Conservation (phyloP, 2,113 vertebrate genomes). For the Archilochus colubris region DNA sequence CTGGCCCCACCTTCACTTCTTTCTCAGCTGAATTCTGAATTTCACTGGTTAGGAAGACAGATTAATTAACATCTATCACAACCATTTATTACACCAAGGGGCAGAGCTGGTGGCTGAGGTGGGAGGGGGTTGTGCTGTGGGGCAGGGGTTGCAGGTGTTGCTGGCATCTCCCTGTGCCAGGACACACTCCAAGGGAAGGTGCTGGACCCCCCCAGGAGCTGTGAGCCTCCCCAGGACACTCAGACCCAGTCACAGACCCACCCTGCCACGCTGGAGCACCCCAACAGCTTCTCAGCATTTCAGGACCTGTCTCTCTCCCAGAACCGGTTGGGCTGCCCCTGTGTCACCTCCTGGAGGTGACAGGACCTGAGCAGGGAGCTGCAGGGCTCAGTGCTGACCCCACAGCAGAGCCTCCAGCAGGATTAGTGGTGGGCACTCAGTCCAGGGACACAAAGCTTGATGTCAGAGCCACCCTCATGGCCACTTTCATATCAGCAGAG, state of each 20-base stretch:
- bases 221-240: neutral
- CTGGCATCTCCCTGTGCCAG: accelerated
- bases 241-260: accelerated
- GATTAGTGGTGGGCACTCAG: accelerated
- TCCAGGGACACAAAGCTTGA: accelerated
- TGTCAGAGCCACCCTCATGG: neutral
- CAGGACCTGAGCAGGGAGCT: neutral
- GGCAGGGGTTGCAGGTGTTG: no score
- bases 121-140: neutral
- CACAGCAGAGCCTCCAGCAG: accelerated
- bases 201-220: neutral
- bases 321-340: neutral
- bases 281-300: neutral
- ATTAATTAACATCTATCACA: no score
- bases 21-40: no score
- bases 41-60: no score
- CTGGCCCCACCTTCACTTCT: no score
- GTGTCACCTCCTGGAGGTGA: neutral
- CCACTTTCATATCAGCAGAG: neutral
- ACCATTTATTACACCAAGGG: accelerated
- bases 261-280: neutral
- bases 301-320: accelerated
- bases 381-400: accelerated
- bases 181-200: neutral
- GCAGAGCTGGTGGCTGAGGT: neutral